Base-by-base conservation (phyloP, 2,797 vertebrate species). In the Hydrophis major region DNA sequence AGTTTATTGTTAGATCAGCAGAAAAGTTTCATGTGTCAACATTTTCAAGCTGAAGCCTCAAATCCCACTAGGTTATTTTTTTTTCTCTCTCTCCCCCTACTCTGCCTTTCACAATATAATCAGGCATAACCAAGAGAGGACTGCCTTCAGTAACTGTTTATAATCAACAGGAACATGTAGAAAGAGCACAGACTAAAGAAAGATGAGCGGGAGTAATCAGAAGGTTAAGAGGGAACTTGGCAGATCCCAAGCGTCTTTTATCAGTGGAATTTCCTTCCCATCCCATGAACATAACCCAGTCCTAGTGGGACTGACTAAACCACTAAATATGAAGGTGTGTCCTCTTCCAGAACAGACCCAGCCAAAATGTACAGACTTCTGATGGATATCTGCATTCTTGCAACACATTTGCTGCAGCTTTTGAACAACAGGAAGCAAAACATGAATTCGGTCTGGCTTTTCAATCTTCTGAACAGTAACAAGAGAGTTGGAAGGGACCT, bases 241-340 rank as follows among this genome's bases (percentile, higher is more conserved):
- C 87, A 60, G 92, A 60, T 7, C 47, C 89, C 95, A 95, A 53
- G 92, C 89, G 50, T n/a, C 63, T 93, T 50, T 92, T 87, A 16
- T 25, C 7, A 11, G 37, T 90, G 27, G 91, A 93, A 96, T 86
- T 86, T 63, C 53, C 86, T n/a, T 86, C 37, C 14, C 42, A 4
- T 25, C 66, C 4, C 1, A 20, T 92, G 59, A 92, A 13, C 28
- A 93, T 83, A 53, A 74, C 91, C 93, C 20, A 28, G 88, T 60
- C 93, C 93, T 27, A 37, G 8, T 88, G 89, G 91, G 94, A 96
- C 94, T 91, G 94, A 93, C 59, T 94, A 57, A 94, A 93, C 88
- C 92, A 94, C 86, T 50, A 91, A 92, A 10, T 1, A 92, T 56
- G 3, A 94, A n/a, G 89, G 32, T 90, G 53, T 78, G 93, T 1